These are phyloP conservation scores for Cichladusa arquata DNA, from an alignment of 2,113 vertebrate species.

Conservation along the genomic window DNA sequence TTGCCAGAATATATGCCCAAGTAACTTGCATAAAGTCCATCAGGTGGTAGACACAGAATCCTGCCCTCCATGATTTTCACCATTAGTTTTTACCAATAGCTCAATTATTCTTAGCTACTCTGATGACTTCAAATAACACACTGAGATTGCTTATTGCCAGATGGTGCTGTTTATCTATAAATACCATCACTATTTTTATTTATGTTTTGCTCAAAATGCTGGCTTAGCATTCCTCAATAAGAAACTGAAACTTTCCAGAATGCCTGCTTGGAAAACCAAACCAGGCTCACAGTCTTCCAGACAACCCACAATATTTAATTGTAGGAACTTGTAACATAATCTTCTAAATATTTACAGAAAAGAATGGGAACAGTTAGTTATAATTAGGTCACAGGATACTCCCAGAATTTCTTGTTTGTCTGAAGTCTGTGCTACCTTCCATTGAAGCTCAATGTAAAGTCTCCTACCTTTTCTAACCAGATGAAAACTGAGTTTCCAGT, in stretches of 20 bases:
- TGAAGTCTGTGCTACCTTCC: background rate
- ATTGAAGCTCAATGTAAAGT: background rate
- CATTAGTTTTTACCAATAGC: background rate
- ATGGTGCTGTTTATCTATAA: constrained; percentile 13
- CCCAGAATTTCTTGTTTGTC: background rate
- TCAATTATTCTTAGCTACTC: background rate
- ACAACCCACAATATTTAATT: background rate
- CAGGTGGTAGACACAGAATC: background rate
- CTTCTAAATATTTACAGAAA: background rate
- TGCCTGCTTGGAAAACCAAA: background rate
- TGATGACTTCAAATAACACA: background rate
- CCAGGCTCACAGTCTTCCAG: background rate
- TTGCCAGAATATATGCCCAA: background rate
- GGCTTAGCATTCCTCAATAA: background rate
- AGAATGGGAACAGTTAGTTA: background rate
- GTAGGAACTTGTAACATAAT: background rate
- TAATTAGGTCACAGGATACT: constrained; percentile 6
- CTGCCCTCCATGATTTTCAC: background rate
- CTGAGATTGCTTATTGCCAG: background rate
- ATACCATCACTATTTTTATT: background rate
- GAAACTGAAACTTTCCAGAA: background rate
- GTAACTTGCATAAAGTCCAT: background rate
- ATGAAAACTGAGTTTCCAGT: background rate
- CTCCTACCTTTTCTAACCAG: background rate
- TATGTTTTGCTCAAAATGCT: background rate